These are phyloP conservation scores for Crotalus helleri DNA, from an alignment of 2,113 vertebrate genomes.

Conservation along the genomic window DNA sequence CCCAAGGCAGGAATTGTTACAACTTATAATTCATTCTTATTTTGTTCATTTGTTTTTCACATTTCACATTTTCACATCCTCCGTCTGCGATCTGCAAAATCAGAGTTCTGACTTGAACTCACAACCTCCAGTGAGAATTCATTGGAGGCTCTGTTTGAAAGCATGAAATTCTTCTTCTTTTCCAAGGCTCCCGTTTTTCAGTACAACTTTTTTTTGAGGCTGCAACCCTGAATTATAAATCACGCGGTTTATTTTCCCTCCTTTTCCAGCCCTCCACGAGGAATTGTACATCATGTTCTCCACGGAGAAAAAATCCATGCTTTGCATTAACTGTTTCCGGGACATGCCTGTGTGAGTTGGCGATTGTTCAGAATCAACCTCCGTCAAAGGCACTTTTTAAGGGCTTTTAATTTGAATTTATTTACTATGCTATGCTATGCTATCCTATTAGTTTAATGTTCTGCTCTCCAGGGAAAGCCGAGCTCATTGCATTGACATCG, in stretches of 20 bases:
- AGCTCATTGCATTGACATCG: conserved; percentile 91
- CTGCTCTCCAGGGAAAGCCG: conserved; percentile 79
- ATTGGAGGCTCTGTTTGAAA: neutral
- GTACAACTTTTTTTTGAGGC: neutral
- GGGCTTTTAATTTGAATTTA: neutral
- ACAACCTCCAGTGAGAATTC: neutral
- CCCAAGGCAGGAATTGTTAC: neutral
- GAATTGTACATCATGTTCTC: conserved; percentile 96
- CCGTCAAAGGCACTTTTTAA: neutral
- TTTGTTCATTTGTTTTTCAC: neutral
- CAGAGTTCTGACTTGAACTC: neutral
- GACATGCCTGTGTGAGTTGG: conserved; percentile 90
- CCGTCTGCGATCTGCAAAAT: neutral
- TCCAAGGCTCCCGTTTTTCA: neutral
- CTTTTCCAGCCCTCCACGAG: conserved; percentile 80
- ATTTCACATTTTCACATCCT: neutral
- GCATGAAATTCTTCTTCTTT: neutral
- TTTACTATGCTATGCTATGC: too few species aligned
- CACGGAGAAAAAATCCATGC: conserved; percentile 90
- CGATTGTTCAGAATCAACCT: too few species aligned
- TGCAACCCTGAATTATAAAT: neutral
- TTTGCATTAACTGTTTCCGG: conserved; percentile 95
- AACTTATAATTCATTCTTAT: neutral
- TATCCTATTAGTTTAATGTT: too few species aligned
- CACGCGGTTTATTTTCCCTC: neutral